Percentiles rank a stretch among this genome's conserved stretches.
Evolutionary conservation across 1,140 invertebrate genomes (phyloP).

Genomic region (Proctacanthus coquilletti): DNA sequence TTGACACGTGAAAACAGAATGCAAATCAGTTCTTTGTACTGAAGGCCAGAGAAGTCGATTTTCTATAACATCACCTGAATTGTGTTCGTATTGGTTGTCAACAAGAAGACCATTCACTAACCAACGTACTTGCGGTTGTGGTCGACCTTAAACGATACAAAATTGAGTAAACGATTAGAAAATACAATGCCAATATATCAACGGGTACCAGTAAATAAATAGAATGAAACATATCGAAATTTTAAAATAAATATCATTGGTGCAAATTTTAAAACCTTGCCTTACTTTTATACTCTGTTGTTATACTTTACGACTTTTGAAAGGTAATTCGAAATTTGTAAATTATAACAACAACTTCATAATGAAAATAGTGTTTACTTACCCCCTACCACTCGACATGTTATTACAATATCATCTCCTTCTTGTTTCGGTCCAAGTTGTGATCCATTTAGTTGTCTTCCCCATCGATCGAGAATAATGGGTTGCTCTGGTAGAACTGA

Average conservation of each 20-base stretch:
- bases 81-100: slow-evolving; percentile 66
- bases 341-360: no score
- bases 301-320: no score
- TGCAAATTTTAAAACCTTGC: no score
- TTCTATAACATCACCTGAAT: slow-evolving; percentile 68
- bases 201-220: no score
- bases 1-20: slow-evolving; percentile 68
- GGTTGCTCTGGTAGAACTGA: slow-evolving; percentile 74
- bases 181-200: no score
- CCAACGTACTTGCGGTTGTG: slow-evolving; percentile 48
- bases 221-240: no score
- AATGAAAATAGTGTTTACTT: no score
- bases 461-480: slow-evolving; percentile 63
- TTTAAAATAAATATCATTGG: no score
- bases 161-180: no score
- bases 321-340: no score
- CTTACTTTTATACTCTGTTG: no score
- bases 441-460: slow-evolving; percentile 49
- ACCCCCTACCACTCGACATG: slow-evolving; percentile 43
- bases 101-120: slow-evolving; percentile 59
- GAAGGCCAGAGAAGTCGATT: slow-evolving; percentile 60
- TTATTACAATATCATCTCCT: slow-evolving; percentile 41
- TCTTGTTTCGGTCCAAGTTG: slow-evolving; percentile 67
- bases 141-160: slow-evolving; percentile 45
- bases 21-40: slow-evolving; percentile 59